A percentile compares a stretch with the other conserved stretches of the same genome.
Evolutionary conservation across 2,888 invertebrate genomes (phyloP).

Genomic region (Xylophagus ater): DNA sequence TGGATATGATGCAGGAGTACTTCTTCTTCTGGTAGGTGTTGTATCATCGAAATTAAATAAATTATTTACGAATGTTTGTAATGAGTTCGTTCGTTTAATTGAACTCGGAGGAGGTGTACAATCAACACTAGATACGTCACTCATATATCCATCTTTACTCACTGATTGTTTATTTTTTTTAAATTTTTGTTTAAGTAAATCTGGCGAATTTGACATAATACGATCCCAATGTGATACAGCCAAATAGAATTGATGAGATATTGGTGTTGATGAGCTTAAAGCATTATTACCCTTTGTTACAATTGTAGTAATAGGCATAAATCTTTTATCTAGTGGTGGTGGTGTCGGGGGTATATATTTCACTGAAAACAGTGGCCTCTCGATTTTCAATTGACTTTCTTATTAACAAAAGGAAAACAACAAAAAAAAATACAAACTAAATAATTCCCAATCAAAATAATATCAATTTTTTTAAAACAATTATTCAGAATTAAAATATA

Average conservation of each 20-base stretch:
- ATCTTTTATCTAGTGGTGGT: conserved; percentile 17
- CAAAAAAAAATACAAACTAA: neutral
- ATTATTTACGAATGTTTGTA: neutral
- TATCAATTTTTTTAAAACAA: neutral
- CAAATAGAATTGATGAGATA: conserved; percentile 43
- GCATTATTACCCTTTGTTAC: conserved; percentile 20
- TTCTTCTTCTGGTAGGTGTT: conserved; percentile 4
- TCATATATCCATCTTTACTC: conserved; percentile 14
- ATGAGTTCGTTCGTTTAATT: conserved; percentile 6
- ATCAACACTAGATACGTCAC: conserved; percentile 14
- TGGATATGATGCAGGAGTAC: conserved; percentile 7
- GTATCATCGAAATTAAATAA: conserved; percentile 2
- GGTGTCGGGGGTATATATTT: conserved; percentile 23
- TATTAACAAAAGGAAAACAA: conserved; percentile 6
- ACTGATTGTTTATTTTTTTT: conserved; percentile 17
- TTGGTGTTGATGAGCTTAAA: conserved; percentile 41
- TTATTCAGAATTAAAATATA: conserved; percentile 18
- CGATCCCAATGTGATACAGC: conserved; percentile 36
- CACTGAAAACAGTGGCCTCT: conserved; percentile 15
- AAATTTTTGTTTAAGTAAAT: conserved; percentile 22
- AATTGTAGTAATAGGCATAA: conserved; percentile 20
- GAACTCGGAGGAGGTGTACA: conserved; percentile 5
- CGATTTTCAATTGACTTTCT: conserved; percentile 12
- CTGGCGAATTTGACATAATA: conserved; percentile 25
- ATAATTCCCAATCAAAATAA: neutral